Base-by-base conservation (phyloP, 2,888 invertebrate species). In the Xestia sexstrigata region DNA sequence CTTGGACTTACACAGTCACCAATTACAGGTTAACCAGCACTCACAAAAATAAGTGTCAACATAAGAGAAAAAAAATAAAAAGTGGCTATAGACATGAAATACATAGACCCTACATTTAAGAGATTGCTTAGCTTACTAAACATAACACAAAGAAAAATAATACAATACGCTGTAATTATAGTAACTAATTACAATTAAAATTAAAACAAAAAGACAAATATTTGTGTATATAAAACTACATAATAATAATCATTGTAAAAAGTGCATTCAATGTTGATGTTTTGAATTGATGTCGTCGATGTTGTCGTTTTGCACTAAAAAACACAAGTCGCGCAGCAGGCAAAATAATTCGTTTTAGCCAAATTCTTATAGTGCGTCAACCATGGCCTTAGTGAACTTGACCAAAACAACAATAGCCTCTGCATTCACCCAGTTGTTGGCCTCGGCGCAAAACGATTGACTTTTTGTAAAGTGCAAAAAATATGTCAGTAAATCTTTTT, bases 391-490 rank as follows among this genome's bases (percentile, higher is more conserved):
- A 73, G 26, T 20, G 13, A 23, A 79, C 58, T 39, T 80, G 30
- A 49, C n/a, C 39, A 71, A 70, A 71, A 60, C 72, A 42, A 49
- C 30, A 49, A 79, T 30, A 47, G 11, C 47, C 58, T 49, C n/a
- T 30, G 30, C n/a, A 49, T 49, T 80, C 42, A 49, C 20, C 71
- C 47, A 70, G 47, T 71, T 77, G 79, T 70, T 60, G 70, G 15
- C 70, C 58, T 79, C 80, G 30, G n/a, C 26, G n/a, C 8, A 30
- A 49, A 71, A 71, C 47, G 17, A 30, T 9, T n/a, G 17, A 69
- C n/a, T 79, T 77, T 70, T 70, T 77, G 47, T 70, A 15, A 70
- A 20, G 1, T 17, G n/a, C n/a, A 77, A 77, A 79, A 79, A 76
- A 60, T 30, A 69, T 49, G 15, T 11, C 13, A 30, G 17, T 30